Base-by-base conservation (phyloP, 2,797 vertebrate genomes). In the Trachurus trachurus region DNA sequence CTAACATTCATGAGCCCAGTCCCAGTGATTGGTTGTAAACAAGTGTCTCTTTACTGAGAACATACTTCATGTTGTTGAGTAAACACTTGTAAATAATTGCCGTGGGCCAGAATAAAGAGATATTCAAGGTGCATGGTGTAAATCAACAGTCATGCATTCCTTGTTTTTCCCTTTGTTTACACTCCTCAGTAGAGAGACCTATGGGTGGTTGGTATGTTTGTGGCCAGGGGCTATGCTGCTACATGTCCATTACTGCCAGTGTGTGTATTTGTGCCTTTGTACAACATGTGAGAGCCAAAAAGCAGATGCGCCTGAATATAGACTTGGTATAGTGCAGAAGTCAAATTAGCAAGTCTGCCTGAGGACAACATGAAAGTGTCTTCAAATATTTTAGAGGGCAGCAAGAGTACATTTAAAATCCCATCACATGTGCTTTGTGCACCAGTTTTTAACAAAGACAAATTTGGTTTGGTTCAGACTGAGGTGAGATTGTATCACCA, bases 11-110 rank as follows among this genome's bases (percentile, higher is more conserved):
- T 82, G 73, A 88, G 87, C 89, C 66, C 76, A 34, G 83, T 80
- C 77, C 69, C 71, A 67, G 83, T 88, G 89, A 93, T 92, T 89
- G 89, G 89, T 76, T 89, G 89, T 89, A 94, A 95, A 95, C 90
- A 94, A 85, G 81, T 78, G 90, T 90, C 78, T 91, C 71, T 83
- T 88, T 78, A 64, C 80, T 44, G 82, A 81, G 78, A 84, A 69
- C 64, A 66, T 77, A 68, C 50, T 80, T 92, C 76, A 77, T 65
- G 68, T 77, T 65, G 72, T 76, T 60, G 59, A 81, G 73, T 82
- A 91, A 93, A 92, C 86, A 90, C 53, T 63, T 77, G 83, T 74
- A 81, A 93, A 91, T 89, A 90, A 90, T 88, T 84, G 79, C 74
- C 54, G 58, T 74, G 26, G 78, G 84, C 60, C 70, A 83, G 29